These are phyloP conservation scores for Papilio protenor DNA, from an alignment of 2,888 invertebrate species.

Conservation along the genomic window DNA sequence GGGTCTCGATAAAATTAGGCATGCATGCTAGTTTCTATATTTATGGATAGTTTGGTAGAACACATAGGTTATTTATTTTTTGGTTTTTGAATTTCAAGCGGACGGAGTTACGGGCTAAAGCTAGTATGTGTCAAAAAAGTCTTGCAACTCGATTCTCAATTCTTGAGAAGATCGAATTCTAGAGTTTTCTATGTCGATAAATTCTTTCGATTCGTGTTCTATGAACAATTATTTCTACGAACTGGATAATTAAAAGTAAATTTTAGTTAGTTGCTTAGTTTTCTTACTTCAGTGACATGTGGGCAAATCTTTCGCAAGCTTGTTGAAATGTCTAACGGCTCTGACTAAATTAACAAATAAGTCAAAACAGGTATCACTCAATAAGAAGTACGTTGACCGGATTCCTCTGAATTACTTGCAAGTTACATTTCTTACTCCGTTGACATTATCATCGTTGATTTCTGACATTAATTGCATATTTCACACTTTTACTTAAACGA, in stretches of 20 bases:
- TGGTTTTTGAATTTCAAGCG: too few species aligned
- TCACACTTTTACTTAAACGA: slow-evolving; percentile 13
- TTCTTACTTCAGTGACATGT: background rate
- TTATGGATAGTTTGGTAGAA: too few species aligned
- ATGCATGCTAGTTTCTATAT: too few species aligned
- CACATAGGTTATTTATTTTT: too few species aligned
- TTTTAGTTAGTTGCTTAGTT: background rate
- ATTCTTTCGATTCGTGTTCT: too few species aligned
- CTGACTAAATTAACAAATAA: slow-evolving; percentile 21
- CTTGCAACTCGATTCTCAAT: too few species aligned
- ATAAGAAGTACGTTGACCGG: slow-evolving; percentile 4
- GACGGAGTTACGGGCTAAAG: too few species aligned
- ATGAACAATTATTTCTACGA: too few species aligned
- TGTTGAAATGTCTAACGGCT: background rate
- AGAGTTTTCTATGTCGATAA: too few species aligned
- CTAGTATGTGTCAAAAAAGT: too few species aligned
- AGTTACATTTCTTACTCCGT: slow-evolving; percentile 5
- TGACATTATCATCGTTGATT: slow-evolving; percentile 16
- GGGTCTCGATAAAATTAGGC: too few species aligned
- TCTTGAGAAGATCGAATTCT: too few species aligned
- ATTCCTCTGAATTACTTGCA: slow-evolving; percentile 14
- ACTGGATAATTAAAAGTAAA: background rate
- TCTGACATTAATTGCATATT: slow-evolving; percentile 18
- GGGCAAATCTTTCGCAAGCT: slow-evolving; percentile 24
- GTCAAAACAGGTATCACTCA: slow-evolving; percentile 3